Percentiles rank a stretch among this genome's conserved stretches.
Conservation (phyloP, 2,113 vertebrate genomes). For the Actinemys pallida region DNA sequence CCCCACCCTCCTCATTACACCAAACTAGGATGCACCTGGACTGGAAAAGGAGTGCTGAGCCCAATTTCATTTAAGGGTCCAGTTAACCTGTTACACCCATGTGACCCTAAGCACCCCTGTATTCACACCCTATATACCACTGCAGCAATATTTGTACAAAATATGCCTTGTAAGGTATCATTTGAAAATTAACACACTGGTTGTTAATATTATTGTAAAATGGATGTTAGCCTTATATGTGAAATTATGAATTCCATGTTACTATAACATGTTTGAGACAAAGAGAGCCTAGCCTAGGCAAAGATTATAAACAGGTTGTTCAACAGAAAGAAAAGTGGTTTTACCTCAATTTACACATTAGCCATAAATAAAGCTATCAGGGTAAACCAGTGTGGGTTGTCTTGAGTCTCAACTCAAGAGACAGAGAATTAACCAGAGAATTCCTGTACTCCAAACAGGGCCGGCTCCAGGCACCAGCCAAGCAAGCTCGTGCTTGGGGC, state of each 20-base stretch:
- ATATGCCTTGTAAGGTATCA: neutral
- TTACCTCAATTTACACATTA: neutral
- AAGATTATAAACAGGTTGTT: neutral
- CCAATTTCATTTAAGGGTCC: neutral
- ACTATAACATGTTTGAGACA: neutral
- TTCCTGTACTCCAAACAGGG: neutral
- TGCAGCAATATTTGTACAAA: neutral
- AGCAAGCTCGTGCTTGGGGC: too few relatives aligned
- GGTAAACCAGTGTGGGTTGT: neutral
- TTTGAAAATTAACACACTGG: neutral
- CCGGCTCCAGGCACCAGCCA: too few relatives aligned
- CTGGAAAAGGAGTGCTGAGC: neutral
- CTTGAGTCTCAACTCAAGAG: neutral
- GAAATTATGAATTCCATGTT: neutral
- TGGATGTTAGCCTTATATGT: neutral
- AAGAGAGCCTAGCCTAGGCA: neutral
- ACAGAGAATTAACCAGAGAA: neutral
- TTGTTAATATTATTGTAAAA: neutral
- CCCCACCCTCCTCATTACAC: neutral
- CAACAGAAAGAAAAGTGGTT: neutral
- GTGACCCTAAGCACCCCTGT: neutral
- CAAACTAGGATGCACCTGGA: neutral
- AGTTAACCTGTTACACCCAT: neutral
- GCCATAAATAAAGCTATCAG: neutral
- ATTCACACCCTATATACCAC: neutral